A percentile compares a stretch with the other conserved stretches of the same genome.
Evolutionary conservation across 1,140 invertebrate species (phyloP).

Genomic region (Aradophagus sp.): DNA sequence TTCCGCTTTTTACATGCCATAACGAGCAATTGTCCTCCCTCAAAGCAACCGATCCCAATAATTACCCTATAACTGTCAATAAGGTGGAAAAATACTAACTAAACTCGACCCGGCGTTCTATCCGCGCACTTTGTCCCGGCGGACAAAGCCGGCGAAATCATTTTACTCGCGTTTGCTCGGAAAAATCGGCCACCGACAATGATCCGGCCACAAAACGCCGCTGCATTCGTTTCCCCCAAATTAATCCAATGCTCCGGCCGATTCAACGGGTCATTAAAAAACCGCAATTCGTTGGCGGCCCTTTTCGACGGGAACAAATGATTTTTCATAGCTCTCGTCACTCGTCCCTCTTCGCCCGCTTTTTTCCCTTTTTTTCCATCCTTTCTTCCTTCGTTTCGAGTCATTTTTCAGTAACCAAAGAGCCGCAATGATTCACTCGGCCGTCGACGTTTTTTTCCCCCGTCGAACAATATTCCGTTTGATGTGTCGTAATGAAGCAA

Average conservation of each 20-base stretch:
- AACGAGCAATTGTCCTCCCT: too few species aligned
- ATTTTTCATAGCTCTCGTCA: not conserved
- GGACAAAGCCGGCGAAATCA: too few species aligned
- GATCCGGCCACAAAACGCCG: constrained; percentile 31
- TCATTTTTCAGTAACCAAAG: constrained; percentile 38
- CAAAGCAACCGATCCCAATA: too few species aligned
- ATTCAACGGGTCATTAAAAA: constrained; percentile 45
- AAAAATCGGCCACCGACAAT: constrained; percentile 32
- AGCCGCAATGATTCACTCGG: constrained; percentile 37
- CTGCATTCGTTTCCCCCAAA: constrained; percentile 51
- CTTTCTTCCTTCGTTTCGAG: constrained; percentile 11
- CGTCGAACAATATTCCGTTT: constrained; percentile 47
- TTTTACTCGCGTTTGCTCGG: too few species aligned
- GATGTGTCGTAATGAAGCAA: constrained; percentile 36
- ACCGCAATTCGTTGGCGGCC: constrained; percentile 32
- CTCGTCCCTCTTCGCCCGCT: too few species aligned
- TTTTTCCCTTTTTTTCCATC: constrained; percentile 9
- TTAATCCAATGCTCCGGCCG: constrained; percentile 36
- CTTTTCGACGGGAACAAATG: constrained; percentile 41
- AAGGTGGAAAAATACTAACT: too few species aligned
- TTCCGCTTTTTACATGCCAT: too few species aligned
- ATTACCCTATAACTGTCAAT: too few species aligned
- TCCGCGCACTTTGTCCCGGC: too few species aligned
- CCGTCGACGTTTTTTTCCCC: constrained; percentile 21
- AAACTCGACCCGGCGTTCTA: too few species aligned